Conservation (phyloP, 2,888 invertebrate genomes). For the Patella ulyssiponensis region DNA sequence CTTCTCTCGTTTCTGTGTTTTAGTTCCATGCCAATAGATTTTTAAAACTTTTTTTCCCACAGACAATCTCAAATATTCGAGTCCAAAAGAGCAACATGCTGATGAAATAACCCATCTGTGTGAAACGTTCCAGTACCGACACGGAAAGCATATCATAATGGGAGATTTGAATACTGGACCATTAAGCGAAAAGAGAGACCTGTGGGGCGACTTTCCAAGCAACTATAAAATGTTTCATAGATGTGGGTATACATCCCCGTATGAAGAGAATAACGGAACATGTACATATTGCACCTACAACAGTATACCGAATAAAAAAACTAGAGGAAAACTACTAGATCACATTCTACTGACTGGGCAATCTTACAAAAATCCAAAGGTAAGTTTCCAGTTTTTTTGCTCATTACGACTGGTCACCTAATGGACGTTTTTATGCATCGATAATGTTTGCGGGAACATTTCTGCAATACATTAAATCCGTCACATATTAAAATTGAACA, state of each 20-base stretch:
- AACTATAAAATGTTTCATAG: not conserved
- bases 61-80: not conserved
- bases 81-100: not conserved
- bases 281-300: not conserved
- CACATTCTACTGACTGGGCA: not conserved
- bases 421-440: too few relatives aligned
- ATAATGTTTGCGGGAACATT: too few relatives aligned
- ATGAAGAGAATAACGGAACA: not conserved
- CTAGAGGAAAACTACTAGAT: not conserved
- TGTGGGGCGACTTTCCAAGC: not conserved
- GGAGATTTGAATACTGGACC: constrained; percentile 4
- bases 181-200: not conserved
- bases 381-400: not conserved
- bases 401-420: too few relatives aligned
- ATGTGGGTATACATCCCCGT: not conserved
- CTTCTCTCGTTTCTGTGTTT: too few relatives aligned
- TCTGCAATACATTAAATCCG: too few relatives aligned
- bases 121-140: not conserved
- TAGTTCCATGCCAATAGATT: too few relatives aligned
- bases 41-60: too few relatives aligned
- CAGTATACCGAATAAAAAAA: not conserved
- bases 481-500: too few relatives aligned
- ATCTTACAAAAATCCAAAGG: not conserved
- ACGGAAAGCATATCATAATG: not conserved
- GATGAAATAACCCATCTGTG: not conserved